Evolutionary conservation across 2,113 vertebrate genomes (phyloP).

Genomic region (Mustelus asterias): DNA sequence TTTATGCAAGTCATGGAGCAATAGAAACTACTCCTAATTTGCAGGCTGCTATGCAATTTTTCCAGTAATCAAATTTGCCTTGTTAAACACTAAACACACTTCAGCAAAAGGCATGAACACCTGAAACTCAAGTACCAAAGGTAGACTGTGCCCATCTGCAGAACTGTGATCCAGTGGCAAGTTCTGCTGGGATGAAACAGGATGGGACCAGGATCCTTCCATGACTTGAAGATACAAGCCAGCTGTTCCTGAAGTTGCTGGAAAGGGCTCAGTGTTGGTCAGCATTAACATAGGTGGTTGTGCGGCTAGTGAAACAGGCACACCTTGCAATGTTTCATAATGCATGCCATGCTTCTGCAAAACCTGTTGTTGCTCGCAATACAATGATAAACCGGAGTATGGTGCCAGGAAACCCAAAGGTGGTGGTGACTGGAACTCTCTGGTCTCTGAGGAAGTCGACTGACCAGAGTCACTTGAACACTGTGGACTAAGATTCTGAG

Average conservation of each 20-base stretch:
- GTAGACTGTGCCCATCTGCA: conserved; percentile 26
- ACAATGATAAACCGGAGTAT: neutral
- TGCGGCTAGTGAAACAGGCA: conserved; percentile 5
- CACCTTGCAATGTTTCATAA: conserved; percentile 20
- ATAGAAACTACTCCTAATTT: conserved; percentile 22
- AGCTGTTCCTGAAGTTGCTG: conserved; percentile 46
- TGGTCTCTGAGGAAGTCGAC: conserved; percentile 79
- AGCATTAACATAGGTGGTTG: neutral
- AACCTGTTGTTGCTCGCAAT: conserved; percentile 28
- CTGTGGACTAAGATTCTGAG: conserved; percentile 78
- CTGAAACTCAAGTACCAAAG: conserved; percentile 33
- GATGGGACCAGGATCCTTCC: conserved; percentile 46
- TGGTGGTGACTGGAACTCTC: conserved; percentile 81
- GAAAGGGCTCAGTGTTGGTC: conserved; percentile 14
- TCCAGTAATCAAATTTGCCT: neutral
- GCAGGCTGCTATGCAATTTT: conserved; percentile 30
- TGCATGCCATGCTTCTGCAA: neutral
- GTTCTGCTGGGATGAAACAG: conserved; percentile 31
- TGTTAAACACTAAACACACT: conserved; percentile 18
- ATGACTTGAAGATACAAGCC: conserved; percentile 65
- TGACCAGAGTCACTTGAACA: conserved; percentile 87
- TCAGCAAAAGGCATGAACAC: conserved; percentile 31
- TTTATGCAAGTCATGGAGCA: neutral
- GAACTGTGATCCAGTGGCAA: conserved; percentile 20
- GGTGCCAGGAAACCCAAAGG: conserved; percentile 51